These are phyloP conservation scores for Turritopsis dohrnii DNA, from an alignment of 30 jellyfish, hydroid and myxozoan species.

Conservation along the genomic window DNA sequence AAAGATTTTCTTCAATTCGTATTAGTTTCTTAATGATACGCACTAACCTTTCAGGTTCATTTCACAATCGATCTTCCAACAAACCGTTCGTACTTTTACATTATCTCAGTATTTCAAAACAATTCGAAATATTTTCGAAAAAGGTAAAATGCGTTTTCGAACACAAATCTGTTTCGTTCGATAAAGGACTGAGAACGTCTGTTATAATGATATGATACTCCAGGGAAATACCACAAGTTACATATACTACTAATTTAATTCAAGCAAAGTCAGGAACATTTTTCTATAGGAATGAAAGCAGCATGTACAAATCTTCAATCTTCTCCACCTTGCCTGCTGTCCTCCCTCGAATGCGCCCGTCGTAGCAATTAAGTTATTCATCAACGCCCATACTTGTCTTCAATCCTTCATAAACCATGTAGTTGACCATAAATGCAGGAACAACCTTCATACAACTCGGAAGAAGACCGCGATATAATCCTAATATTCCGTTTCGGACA, in stretches of 20 bases:
- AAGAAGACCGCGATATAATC: slow-evolving; percentile 79
- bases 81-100: neutral
- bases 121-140: neutral
- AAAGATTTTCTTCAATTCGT: neutral
- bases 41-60: slow-evolving; percentile 19
- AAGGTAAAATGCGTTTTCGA: too few relatives aligned
- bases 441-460: slow-evolving; percentile 87
- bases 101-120: neutral
- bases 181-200: too few relatives aligned
- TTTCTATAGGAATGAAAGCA: too few relatives aligned
- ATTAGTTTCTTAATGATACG: neutral
- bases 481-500: slow-evolving; percentile 53
- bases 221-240: too few relatives aligned
- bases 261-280: too few relatives aligned
- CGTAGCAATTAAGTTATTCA: neutral
- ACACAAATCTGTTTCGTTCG: too few relatives aligned
- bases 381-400: neutral
- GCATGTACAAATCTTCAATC: too few relatives aligned
- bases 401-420: slow-evolving; percentile 64
- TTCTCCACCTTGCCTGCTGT: too few relatives aligned
- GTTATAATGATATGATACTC: too few relatives aligned
- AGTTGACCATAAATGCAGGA: slow-evolving; percentile 88
- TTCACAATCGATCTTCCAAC: slow-evolving; percentile 4
- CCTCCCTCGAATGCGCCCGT: too few relatives aligned
- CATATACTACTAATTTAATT: too few relatives aligned